Evolutionary conservation across 2,113 vertebrate species (phyloP), one percentile per base, ranked within the genome.

Genomic region (Centrocercus urophasianus): DNA sequence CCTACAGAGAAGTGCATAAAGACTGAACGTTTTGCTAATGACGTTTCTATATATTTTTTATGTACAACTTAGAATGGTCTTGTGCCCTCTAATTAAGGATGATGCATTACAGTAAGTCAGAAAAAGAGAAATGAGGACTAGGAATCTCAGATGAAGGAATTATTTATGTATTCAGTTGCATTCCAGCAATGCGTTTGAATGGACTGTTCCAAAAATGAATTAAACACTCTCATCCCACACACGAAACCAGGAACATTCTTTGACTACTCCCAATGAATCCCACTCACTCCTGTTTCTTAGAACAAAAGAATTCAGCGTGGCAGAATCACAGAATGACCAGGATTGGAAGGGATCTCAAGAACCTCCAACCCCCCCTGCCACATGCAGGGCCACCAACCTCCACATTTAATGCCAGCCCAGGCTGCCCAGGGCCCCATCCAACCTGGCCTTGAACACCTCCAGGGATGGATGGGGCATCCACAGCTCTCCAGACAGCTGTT

Each of bases 1-100:
- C 81, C 77, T 66, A 67, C 66, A 18, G 89, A 92, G 84, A 60
- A 90, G 24, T 22, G 65, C 66, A 84, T 90, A 86, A 92, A 95
- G 90, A 50, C 1, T 3, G 5, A 90, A 57, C 32, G 34, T 64
- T 67, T 90, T 42, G 22, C 32, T 82, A 75, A 88, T 67, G 17
- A 36, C 13, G 57, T 50, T 81, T 52, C 50, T n/a, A 32, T 63
- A 42, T 56, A 54, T 42, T 89, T 90, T 89, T 76, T 83, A 69
- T 50, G 45, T 60, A 48, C 56, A 86, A 42, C 34, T 81, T 85
- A 18, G 47, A 32, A 32, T 13, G 30, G n/a, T 2, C 86, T 88
- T 75, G 74, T 52, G 32, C 30, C 25, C 11, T 43, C 64, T 83
- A 80, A 86, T 78, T 81, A 60, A 15, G 27, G 27, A 78, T 72